phyloP scores from a whole-genome alignment of 2,888 invertebrate genomes.

The Rhogogaster chlorosoma region DNA sequence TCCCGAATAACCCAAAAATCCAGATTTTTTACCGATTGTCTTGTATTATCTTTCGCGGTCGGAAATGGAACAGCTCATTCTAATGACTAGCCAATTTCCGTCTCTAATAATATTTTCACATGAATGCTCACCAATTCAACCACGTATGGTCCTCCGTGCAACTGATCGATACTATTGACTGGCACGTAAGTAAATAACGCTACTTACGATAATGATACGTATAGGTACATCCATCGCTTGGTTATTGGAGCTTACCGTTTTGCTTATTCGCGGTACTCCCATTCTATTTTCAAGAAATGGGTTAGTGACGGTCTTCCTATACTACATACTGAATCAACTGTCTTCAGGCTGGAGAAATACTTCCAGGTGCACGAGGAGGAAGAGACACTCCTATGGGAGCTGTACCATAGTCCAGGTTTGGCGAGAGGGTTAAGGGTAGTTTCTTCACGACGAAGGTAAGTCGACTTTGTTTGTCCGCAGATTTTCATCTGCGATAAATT shows the following conservation, averaged over 20 bases:
- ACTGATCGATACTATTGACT: no score
- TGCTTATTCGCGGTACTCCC: no score
- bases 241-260: no score
- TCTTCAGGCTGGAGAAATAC: background rate
- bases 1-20: background rate
- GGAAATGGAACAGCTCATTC: background rate
- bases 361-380: background rate
- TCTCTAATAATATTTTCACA: background rate
- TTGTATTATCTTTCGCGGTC: background rate
- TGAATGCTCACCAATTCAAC: background rate
- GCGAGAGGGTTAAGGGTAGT: background rate
- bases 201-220: no score
- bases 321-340: background rate
- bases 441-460: background rate
- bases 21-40: background rate
- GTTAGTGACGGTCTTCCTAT: no score
- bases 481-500: conserved; percentile 36
- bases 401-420: background rate
- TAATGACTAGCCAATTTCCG: background rate
- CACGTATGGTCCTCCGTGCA: background rate
- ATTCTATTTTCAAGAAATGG: no score
- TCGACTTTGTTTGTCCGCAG: conserved; percentile 20
- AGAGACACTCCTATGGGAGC: conserved; percentile 20
- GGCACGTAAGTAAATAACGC: no score
- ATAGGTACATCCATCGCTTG: no score